Evolutionary conservation across 2,113 vertebrate species (phyloP).

Genomic region (Hymenochirus boettgeri): DNA sequence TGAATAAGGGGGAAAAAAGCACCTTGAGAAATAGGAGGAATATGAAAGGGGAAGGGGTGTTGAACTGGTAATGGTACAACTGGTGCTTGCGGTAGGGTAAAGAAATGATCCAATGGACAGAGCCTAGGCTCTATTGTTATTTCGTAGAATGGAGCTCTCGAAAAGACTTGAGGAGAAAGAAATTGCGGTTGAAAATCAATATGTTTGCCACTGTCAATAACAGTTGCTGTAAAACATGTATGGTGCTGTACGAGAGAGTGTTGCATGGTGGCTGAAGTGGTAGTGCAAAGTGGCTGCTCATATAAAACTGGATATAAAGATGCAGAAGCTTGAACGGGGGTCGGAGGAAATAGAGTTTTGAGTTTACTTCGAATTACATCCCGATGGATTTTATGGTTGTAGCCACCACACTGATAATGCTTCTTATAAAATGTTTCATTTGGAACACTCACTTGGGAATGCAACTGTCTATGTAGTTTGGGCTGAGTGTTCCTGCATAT

Average conservation of each 20-base stretch:
- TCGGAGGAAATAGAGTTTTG: conserved; percentile 61
- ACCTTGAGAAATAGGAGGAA: conserved; percentile 64
- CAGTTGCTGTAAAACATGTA: conserved; percentile 19
- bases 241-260: conserved; percentile 75
- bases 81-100: conserved; percentile 61
- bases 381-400: conserved; percentile 65
- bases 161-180: conserved; percentile 60
- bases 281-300: conserved; percentile 63
- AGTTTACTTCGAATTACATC: conserved; percentile 62
- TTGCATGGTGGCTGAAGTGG: conserved; percentile 72
- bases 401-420: conserved; percentile 62
- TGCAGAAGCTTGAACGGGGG: conserved; percentile 48
- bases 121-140: conserved; percentile 60
- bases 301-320: conserved; percentile 59
- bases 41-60: conserved; percentile 61
- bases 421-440: conserved; percentile 62
- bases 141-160: conserved; percentile 65
- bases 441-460: conserved; percentile 58
- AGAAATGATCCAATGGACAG: conserved; percentile 52
- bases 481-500: conserved; percentile 55
- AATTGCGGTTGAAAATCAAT: conserved; percentile 72
- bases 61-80: conserved; percentile 64
- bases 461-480: conserved; percentile 58
- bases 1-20: conserved; percentile 63
- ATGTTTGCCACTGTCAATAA: conserved; percentile 54